Percentiles rank a stretch among this genome's conserved stretches.
These are phyloP conservation scores for Nanorana parkeri DNA, from an alignment of 2,113 vertebrate genomes.

Conservation along the genomic window DNA sequence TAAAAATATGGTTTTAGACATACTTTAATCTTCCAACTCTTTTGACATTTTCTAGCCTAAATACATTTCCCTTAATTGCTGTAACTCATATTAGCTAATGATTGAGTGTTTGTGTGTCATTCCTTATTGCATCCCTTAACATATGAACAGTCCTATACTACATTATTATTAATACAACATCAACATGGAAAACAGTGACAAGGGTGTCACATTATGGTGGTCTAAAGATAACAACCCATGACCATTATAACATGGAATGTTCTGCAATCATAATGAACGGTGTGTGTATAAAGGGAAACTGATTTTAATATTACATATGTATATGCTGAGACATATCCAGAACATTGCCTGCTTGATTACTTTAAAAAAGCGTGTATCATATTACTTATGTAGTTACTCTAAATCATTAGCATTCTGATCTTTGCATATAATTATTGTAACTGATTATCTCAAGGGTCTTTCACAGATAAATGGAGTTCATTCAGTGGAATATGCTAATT, in stretches of 20 bases:
- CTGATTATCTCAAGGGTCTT: constrained; percentile 63
- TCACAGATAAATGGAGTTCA: constrained; percentile 66
- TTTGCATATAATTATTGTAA: constrained; percentile 65
- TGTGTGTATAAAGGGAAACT: background rate
- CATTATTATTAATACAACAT: no score
- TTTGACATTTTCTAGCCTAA: no score
- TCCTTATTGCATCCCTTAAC: no score
- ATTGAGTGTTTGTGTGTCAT: no score
- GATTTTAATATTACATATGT: constrained; percentile 16
- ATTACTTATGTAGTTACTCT: constrained; percentile 27
- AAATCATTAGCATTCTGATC: constrained; percentile 31
- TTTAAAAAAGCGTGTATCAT: constrained; percentile 1
- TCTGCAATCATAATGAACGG: background rate
- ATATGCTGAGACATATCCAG: background rate
- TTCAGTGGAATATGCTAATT: constrained; percentile 63
- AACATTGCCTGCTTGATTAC: constrained; percentile 16
- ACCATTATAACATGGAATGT: background rate
- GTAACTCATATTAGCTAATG: no score
- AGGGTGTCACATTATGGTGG: no score
- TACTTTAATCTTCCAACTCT: no score
- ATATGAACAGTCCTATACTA: no score
- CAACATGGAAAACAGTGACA: no score
- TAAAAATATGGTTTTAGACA: no score
- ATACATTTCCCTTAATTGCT: no score
- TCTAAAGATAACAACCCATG: no score